Evolutionary conservation across 2,888 invertebrate species (phyloP).

Genomic region (Trimorus sp.): DNA sequence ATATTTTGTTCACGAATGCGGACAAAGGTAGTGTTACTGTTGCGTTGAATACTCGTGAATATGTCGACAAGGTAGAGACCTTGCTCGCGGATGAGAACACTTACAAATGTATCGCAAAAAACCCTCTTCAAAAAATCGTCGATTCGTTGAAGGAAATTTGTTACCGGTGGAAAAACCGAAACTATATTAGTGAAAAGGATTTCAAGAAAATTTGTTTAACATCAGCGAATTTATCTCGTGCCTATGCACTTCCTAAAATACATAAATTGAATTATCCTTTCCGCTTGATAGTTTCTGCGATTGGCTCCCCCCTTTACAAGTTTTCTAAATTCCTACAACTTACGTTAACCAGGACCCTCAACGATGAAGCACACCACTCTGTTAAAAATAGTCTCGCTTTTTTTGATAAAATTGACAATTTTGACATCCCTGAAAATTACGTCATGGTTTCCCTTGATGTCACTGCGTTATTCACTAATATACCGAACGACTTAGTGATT

Average conservation of each 20-base stretch:
- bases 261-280: not conserved
- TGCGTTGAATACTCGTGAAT: not conserved
- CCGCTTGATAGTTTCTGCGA: not conserved
- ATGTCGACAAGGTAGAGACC: not conserved
- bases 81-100: not conserved
- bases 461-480: not conserved
- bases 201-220: not conserved
- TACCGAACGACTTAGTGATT: not conserved
- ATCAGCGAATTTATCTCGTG: not conserved
- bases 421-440: not conserved
- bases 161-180: not conserved
- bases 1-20: not conserved
- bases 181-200: not conserved
- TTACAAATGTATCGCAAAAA: not conserved
- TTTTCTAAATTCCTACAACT: not conserved
- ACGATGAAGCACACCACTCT: not conserved
- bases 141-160: not conserved
- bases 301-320: not conserved
- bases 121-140: not conserved
- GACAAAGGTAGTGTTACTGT: not conserved
- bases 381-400: not conserved
- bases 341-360: not conserved
- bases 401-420: not conserved
- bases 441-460: not conserved
- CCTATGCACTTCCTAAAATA: not conserved